Evolutionary conservation across 2,113 vertebrate genomes (phyloP), one percentile per base, ranked within the genome.

Genomic region (Axis porcinus): DNA sequence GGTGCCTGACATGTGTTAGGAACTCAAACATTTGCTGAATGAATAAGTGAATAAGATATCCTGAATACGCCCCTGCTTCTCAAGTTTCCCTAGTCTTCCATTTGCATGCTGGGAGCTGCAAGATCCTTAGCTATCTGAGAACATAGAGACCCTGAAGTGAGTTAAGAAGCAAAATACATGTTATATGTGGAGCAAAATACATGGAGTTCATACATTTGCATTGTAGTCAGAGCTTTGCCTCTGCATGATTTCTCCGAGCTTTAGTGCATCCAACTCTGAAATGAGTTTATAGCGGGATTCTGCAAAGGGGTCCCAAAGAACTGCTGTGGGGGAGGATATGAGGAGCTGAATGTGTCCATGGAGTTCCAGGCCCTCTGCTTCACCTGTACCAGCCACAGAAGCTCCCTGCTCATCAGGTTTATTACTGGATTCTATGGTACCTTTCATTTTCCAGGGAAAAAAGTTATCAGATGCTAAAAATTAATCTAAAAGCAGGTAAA

Each of bases 261-360:
- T 86, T 57, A 27, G 52, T 92, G 52, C 82, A 57, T 40, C n/a
- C 62, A 57, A 7, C 36, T 45, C 62, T 70, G 83, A 93, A 83
- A 91, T 30, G 50, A 64, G 36, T 16, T 92, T 23, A 54, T 0
- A 7, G 27, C 4, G 4, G 23, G 36, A 54, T 64, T 88, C 60
- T 87, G 30, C n/a, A 67, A 4, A 97, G n/a, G 45, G 1, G 17
- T 11, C 62, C 47, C 16, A 17, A 58, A 15, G 47, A 28, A 17
- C 70, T 94, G 17, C 36, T 30, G 52, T 21, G 67, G 25, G 7
- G 30, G 19, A 45, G 28, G 54, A 76, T 7, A 11, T 6, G 25
- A 8, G 36, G 45, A 12, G 45, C 62, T 10, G n/a, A 45, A 1
- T 25, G 12, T 28, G 28, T 2, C 11, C 28, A 4, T 1, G 2